Conservation (phyloP, 2,113 vertebrate species). For the Sphyrna mokarran region DNA sequence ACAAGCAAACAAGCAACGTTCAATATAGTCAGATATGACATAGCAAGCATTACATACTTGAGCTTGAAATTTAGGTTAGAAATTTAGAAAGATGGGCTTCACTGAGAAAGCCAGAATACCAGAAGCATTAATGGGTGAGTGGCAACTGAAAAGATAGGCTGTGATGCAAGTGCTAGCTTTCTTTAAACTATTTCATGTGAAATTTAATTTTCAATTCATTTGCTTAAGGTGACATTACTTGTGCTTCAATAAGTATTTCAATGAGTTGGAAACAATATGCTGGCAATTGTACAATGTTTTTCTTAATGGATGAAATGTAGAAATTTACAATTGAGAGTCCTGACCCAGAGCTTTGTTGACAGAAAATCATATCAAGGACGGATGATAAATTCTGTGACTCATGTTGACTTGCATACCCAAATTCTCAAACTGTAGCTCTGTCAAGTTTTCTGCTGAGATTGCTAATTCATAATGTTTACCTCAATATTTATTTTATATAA, state of each 20-base stretch:
- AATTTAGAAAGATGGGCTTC: neutral
- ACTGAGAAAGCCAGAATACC: neutral
- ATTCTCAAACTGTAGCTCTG: neutral
- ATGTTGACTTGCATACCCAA: neutral
- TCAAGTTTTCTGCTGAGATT: neutral
- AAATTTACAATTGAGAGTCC: neutral
- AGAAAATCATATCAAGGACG: neutral
- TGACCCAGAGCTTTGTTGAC: neutral
- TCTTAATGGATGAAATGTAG: neutral
- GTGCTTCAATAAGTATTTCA: neutral
- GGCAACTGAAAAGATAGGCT: neutral
- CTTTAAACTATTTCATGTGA: neutral
- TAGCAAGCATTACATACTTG: neutral
- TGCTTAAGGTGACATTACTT: neutral
- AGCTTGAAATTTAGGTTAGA: neutral
- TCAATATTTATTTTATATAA: neutral
- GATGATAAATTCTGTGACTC: neutral
- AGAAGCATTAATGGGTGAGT: neutral
- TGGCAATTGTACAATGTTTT: neutral
- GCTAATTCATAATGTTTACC: neutral
- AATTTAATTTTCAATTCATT: neutral
- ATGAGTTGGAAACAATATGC: neutral
- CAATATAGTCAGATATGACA: neutral
- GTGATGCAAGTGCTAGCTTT: neutral
- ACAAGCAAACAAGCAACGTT: neutral